These are phyloP conservation scores for Danio aesculapii DNA, from an alignment of 2,797 vertebrate species.

Conservation along the genomic window DNA sequence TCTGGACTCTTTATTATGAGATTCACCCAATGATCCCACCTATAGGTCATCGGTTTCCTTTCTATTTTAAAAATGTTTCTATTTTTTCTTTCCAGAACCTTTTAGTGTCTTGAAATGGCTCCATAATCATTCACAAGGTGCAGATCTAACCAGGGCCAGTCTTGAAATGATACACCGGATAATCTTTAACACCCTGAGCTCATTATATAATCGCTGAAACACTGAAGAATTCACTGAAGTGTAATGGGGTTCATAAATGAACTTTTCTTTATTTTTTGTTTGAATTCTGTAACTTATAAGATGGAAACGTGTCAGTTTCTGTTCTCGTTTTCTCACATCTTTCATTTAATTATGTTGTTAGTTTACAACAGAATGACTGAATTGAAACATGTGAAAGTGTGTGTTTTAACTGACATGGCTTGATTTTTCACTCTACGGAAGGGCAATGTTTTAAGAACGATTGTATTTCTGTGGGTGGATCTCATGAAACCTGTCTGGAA, in stretches of 20 bases:
- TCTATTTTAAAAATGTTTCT: neutral
- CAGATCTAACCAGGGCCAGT: neutral
- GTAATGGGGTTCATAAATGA: neutral
- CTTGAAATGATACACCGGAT: conserved; percentile 1
- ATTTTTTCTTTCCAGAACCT: neutral
- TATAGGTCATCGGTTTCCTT: conserved; percentile 11
- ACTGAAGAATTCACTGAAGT: neutral
- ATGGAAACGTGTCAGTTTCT: neutral
- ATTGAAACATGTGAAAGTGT: neutral
- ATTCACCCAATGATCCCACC: neutral
- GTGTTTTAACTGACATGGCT: neutral
- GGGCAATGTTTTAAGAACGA: neutral
- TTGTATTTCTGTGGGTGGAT: neutral
- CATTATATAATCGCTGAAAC: neutral
- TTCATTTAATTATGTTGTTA: neutral
- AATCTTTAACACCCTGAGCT: neutral
- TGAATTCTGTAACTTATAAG: conserved; percentile 10
- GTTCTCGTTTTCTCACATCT: neutral
- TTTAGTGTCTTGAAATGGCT: conserved; percentile 14
- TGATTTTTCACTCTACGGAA: neutral
- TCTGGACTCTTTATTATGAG: neutral
- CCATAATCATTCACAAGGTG: conserved; percentile 4
- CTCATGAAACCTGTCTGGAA: neutral
- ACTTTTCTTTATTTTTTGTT: neutral
- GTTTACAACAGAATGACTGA: neutral